A percentile compares a stretch with the other conserved stretches of the same genome.
phyloP scores from a whole-genome alignment of 2,888 invertebrate species.

The Tipula vernalis region DNA sequence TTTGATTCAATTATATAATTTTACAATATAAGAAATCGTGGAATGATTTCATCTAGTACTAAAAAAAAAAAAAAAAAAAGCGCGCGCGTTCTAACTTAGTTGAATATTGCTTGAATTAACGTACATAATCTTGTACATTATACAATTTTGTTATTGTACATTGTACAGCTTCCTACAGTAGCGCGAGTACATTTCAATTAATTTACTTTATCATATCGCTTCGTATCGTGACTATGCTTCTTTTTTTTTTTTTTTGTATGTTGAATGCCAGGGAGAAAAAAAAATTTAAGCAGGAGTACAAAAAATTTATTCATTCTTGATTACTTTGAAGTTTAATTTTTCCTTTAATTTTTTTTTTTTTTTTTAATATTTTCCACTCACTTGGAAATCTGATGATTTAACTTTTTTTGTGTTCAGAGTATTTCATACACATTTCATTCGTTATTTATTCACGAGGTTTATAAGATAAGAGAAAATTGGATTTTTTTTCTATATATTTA shows the following conservation, averaged over 20 bases:
- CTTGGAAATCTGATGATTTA: constrained; percentile 4
- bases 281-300: not conserved
- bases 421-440: not conserved
- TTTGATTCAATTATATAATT: not conserved
- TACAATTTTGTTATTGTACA: not conserved
- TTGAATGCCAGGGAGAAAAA: not conserved
- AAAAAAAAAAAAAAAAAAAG: no score
- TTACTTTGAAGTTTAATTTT: not conserved
- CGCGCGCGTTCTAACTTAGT: no score
- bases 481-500: not conserved
- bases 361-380: not conserved
- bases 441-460: not conserved
- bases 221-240: not conserved
- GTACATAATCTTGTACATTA: not conserved
- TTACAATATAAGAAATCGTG: no score
- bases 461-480: constrained; percentile 4
- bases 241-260: not conserved
- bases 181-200: not conserved
- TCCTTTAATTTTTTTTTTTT: not conserved
- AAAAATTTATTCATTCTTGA: not conserved
- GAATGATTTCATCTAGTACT: no score
- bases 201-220: not conserved
- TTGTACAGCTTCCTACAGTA: not conserved
- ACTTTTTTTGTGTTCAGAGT: not conserved
- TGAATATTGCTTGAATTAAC: not conserved